Conservation (phyloP, 1,140 invertebrate species). For the Drosophila pseudoobscura region DNA sequence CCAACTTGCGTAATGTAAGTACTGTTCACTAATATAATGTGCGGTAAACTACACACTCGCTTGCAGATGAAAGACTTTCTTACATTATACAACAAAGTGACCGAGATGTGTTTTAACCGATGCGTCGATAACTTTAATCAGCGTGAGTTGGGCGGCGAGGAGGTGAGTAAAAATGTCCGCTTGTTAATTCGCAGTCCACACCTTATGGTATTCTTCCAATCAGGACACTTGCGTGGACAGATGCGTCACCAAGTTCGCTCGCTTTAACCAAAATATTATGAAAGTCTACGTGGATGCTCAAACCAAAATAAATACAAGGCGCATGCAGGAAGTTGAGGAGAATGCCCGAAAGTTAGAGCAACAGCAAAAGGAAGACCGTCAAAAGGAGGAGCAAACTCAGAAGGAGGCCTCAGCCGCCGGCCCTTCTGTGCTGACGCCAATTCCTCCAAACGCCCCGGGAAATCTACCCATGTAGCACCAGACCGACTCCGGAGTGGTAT, state of each 20-base stretch:
- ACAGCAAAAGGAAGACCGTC: slow-evolving; percentile 56
- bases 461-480: slow-evolving; percentile 59
- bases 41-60: not conserved
- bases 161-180: slow-evolving; percentile 84
- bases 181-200: not conserved
- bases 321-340: slow-evolving; percentile 70
- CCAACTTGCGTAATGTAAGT: slow-evolving; percentile 71
- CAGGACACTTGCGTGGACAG: slow-evolving; percentile 90
- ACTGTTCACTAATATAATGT: not conserved
- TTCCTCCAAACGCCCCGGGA: slow-evolving; percentile 15
- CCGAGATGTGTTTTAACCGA: slow-evolving; percentile 92
- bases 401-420: slow-evolving; percentile 27
- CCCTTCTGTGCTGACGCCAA: slow-evolving; percentile 33
- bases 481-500: slow-evolving; percentile 26
- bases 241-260: slow-evolving; percentile 94
- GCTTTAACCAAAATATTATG: slow-evolving; percentile 91
- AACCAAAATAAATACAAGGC: slow-evolving; percentile 63
- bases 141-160: slow-evolving; percentile 88
- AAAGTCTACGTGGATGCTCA: slow-evolving; percentile 81
- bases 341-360: slow-evolving; percentile 47
- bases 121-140: slow-evolving; percentile 93
- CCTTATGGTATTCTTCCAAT: not conserved
- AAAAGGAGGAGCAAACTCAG: slow-evolving; percentile 43
- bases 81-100: slow-evolving; percentile 93
- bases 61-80: slow-evolving; percentile 92